These are phyloP conservation scores for Porites evermanni DNA, from an alignment of 92 coral and sea anemone species.

Conservation along the genomic window DNA sequence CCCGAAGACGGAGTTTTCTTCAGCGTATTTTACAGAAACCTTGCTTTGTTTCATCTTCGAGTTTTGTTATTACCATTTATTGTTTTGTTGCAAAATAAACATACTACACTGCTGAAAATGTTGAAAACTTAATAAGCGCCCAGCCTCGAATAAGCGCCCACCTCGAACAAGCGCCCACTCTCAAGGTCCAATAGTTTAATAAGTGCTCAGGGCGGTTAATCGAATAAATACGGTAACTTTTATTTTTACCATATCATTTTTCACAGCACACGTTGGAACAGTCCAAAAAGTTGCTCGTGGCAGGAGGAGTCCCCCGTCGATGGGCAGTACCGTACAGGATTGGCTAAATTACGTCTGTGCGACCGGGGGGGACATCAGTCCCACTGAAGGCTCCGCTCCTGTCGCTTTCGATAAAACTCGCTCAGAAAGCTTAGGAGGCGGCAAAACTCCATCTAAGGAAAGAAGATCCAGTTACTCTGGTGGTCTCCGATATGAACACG, in stretches of 20 bases:
- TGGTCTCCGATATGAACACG: constrained; percentile 96
- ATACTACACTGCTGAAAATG: too few species aligned
- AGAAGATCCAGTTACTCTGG: constrained; percentile 70
- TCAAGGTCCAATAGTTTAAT: too few species aligned
- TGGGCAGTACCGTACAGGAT: constrained; percentile 98
- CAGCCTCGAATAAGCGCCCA: too few species aligned
- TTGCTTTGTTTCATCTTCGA: too few species aligned
- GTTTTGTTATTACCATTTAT: too few species aligned
- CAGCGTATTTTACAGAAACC: too few species aligned
- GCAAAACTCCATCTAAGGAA: constrained; percentile 42
- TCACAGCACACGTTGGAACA: constrained; percentile 82
- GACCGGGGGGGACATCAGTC: constrained; percentile 82
- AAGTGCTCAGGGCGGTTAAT: too few species aligned
- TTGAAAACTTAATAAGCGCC: too few species aligned
- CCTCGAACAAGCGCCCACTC: too few species aligned
- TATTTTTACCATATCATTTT: not conserved
- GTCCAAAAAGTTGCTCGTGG: constrained; percentile 97
- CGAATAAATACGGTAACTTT: not conserved
- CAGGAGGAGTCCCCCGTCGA: constrained; percentile 96
- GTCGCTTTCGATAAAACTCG: constrained; percentile 63
- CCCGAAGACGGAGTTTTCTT: too few species aligned
- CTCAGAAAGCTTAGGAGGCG: constrained; percentile 21
- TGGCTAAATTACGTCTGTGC: constrained; percentile 98
- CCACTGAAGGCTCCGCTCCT: constrained; percentile 66
- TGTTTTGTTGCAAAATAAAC: too few species aligned